A percentile compares a stretch with the other conserved stretches of the same genome.
These are phyloP conservation scores for Agonopterix arenella DNA, from an alignment of 2,888 invertebrate species.

Conservation along the genomic window DNA sequence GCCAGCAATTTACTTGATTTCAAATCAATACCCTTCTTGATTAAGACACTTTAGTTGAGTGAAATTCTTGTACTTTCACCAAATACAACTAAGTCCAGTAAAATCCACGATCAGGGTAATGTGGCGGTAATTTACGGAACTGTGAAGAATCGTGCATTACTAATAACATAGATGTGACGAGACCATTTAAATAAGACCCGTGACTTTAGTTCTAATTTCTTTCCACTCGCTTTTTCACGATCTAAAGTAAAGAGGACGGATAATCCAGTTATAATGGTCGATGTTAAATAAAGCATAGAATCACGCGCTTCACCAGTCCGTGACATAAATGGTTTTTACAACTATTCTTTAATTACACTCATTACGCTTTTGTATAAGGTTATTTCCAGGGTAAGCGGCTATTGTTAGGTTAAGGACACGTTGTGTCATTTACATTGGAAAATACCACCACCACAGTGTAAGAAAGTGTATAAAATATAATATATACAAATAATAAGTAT, in stretches of 20 bases:
- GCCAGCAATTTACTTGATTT: neutral
- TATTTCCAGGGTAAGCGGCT: conserved; percentile 5
- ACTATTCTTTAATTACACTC: conserved; percentile 32
- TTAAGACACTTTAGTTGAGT: conserved; percentile 8
- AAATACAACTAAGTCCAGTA: conserved; percentile 21
- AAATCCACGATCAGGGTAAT: conserved; percentile 33
- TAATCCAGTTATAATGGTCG: conserved; percentile 29
- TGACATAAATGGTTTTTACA: conserved; percentile 54
- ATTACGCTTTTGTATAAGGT: conserved; percentile 22
- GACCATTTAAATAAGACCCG: conserved; percentile 29
- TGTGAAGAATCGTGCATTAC: conserved; percentile 47
- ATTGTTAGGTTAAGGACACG: conserved; percentile 3
- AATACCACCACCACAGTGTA: neutral
- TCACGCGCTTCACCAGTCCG: conserved; percentile 51
- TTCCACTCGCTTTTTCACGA: conserved; percentile 24
- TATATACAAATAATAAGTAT: too few relatives aligned
- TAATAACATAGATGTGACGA: conserved; percentile 36
- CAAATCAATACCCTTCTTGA: conserved; percentile 10
- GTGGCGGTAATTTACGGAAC: conserved; percentile 35
- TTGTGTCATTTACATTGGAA: neutral
- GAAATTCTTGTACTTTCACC: conserved; percentile 47
- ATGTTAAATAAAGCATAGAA: conserved; percentile 32
- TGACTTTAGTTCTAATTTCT: conserved; percentile 19
- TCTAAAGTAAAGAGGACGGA: conserved; percentile 21
- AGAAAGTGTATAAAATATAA: too few relatives aligned